phyloP scores from a whole-genome alignment of 2,113 vertebrate species.

The Leptodactylus fuscus region DNA sequence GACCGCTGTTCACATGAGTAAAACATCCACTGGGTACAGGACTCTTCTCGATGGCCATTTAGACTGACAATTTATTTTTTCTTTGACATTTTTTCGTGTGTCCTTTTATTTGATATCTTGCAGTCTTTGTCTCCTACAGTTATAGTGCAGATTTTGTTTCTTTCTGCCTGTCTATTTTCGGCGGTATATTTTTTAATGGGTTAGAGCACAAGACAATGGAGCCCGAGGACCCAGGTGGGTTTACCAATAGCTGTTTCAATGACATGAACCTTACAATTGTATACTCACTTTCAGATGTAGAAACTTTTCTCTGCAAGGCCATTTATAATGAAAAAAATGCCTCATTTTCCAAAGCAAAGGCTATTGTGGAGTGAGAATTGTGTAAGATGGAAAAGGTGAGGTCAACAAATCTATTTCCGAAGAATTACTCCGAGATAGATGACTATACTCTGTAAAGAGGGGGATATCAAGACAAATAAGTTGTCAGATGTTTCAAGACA shows the following conservation, averaged over 20 bases:
- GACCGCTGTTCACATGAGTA: too few species aligned
- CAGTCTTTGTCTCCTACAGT: neutral
- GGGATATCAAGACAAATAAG: neutral
- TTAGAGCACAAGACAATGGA: neutral
- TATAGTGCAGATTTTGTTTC: neutral
- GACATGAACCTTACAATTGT: neutral
- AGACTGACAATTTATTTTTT: neutral
- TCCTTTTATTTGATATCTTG: neutral
- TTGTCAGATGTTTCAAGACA: neutral
- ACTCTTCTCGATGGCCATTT: neutral
- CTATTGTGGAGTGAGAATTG: neutral
- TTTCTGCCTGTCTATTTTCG: neutral
- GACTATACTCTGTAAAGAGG: neutral
- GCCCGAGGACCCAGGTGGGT: neutral
- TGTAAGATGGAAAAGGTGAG: conserved; percentile 8
- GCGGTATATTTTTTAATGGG: neutral
- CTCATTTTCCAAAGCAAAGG: neutral
- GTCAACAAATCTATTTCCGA: neutral
- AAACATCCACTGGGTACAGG: neutral
- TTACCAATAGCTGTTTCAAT: neutral
- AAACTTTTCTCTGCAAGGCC: neutral
- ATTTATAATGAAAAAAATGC: neutral
- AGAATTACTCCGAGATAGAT: neutral
- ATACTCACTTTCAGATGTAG: neutral
- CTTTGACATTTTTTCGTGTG: neutral